Percentiles rank a stretch among this genome's conserved stretches.
phyloP scores from a whole-genome alignment of 2,113 vertebrate species.

The Larimichthys polyactis region DNA sequence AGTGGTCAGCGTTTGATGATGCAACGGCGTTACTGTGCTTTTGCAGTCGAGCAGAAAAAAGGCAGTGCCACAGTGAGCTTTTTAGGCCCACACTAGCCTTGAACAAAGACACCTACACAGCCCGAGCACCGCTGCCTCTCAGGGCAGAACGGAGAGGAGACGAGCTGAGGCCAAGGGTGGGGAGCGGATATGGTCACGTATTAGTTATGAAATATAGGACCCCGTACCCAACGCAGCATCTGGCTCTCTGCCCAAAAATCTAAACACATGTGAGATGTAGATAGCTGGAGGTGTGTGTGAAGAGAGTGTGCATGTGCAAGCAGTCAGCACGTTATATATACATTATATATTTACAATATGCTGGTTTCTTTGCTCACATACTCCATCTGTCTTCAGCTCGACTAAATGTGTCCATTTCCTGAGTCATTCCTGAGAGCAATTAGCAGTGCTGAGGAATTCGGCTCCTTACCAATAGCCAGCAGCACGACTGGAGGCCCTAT shows the following conservation, averaged over 20 bases:
- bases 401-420: slow-evolving; percentile 79
- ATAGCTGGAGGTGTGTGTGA: slow-evolving; percentile 41
- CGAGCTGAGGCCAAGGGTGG: slow-evolving; percentile 62
- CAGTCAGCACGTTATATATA: background rate
- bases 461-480: slow-evolving; percentile 53
- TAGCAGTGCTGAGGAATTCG: slow-evolving; percentile 75
- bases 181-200: slow-evolving; percentile 74
- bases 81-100: slow-evolving; percentile 47
- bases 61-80: slow-evolving; percentile 49
- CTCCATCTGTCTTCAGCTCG: slow-evolving; percentile 65
- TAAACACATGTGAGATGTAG: slow-evolving; percentile 26
- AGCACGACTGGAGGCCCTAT: slow-evolving; percentile 65
- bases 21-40: slow-evolving; percentile 69
- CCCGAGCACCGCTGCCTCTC: slow-evolving; percentile 28
- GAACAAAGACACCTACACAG: slow-evolving; percentile 78
- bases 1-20: slow-evolving; percentile 76
- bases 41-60: slow-evolving; percentile 71
- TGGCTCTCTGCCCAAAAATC: slow-evolving; percentile 65
- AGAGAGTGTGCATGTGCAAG: slow-evolving; percentile 6
- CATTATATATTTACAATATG: slow-evolving; percentile 1
- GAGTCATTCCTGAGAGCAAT: slow-evolving; percentile 77
- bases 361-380: slow-evolving; percentile 53
- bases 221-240: slow-evolving; percentile 13
- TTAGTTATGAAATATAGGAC: slow-evolving; percentile 71
- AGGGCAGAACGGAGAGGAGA: slow-evolving; percentile 47